Percentiles rank a stretch among this genome's conserved stretches.
These are phyloP conservation scores for Cebus imitator DNA, from an alignment of 2,113 vertebrate genomes.

Conservation along the genomic window DNA sequence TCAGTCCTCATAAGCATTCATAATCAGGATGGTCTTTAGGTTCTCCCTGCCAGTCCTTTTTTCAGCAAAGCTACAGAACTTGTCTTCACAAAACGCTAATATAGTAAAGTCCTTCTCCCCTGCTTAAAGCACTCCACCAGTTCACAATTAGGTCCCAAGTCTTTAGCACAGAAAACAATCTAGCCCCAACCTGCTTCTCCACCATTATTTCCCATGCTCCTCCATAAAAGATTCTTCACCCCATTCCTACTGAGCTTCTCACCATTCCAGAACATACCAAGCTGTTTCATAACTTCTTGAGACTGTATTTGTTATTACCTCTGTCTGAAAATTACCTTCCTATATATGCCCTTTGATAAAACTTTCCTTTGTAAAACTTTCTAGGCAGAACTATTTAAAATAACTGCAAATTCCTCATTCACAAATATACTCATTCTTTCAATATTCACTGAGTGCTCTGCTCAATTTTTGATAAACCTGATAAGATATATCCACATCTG, in stretches of 20 bases:
- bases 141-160: not conserved
- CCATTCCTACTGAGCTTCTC: not conserved
- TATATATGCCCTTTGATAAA: not conserved
- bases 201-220: not conserved
- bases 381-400: constrained; percentile 4
- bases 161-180: not conserved
- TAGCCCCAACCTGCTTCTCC: not conserved
- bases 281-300: not conserved
- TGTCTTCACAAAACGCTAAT: not conserved
- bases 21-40: not conserved
- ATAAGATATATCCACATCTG: not conserved
- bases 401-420: not conserved
- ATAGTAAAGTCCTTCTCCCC: not conserved
- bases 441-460: not conserved
- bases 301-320: not conserved
- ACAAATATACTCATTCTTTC: not conserved
- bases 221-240: not conserved
- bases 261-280: not conserved
- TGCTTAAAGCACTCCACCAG: not conserved
- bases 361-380: not conserved
- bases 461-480: not conserved
- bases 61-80: not conserved
- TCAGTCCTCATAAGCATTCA: not conserved
- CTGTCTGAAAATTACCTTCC: not conserved
- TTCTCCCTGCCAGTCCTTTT: not conserved